These are phyloP conservation scores for Euura saliciscinereae DNA, from an alignment of 1,140 invertebrate species.

Conservation along the genomic window DNA sequence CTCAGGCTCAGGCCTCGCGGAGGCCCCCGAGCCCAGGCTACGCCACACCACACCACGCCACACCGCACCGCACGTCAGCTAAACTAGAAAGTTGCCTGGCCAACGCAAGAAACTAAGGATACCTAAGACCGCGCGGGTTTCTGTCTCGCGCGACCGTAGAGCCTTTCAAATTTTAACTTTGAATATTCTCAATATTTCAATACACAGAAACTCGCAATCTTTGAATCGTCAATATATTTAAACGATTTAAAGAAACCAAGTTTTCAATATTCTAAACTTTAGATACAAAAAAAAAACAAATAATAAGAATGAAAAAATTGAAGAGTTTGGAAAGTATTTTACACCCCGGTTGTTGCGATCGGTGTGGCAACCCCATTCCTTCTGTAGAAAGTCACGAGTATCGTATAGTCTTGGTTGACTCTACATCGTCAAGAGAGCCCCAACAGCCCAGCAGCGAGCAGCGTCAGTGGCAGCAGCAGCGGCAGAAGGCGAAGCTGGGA, in stretches of 20 bases:
- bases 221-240: too few species aligned
- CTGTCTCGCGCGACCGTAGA: background rate
- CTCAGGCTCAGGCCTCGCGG: too few species aligned
- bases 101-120: background rate
- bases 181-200: too few species aligned
- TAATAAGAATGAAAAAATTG: too few species aligned
- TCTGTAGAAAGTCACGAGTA: background rate
- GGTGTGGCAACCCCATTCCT: background rate
- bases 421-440: background rate
- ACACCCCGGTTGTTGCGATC: background rate
- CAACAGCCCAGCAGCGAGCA: background rate
- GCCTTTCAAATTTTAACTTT: too few species aligned
- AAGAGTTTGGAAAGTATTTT: too few species aligned
- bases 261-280: too few species aligned
- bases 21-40: background rate
- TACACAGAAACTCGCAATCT: too few species aligned
- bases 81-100: conserved; percentile 1
- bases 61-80: background rate
- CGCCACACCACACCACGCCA: background rate
- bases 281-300: too few species aligned
- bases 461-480: conserved; percentile 20
- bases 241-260: too few species aligned
- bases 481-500: conserved; percentile 43
- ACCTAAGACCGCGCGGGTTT: background rate
- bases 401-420: background rate